Percentiles rank a stretch among this genome's conserved stretches.
Evolutionary conservation across 2,113 vertebrate species (phyloP).

Genomic region (Stegastes partitus): DNA sequence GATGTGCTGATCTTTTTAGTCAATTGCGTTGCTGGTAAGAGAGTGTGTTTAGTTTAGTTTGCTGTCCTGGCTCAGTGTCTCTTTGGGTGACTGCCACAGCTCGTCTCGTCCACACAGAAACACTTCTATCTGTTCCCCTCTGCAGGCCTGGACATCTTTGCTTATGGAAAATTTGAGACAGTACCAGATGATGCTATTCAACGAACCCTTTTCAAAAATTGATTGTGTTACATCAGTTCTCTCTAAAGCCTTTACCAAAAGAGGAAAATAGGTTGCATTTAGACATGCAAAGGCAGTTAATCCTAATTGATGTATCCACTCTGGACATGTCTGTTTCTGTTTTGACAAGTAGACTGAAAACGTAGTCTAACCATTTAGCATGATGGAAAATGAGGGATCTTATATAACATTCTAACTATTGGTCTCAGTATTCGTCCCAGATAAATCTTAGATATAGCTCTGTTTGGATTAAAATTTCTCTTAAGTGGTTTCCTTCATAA

Average conservation of each 20-base stretch:
- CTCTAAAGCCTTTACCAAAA: constrained; percentile 32
- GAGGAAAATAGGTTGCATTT: constrained; percentile 1
- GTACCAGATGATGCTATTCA: constrained; percentile 62
- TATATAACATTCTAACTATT: neutral
- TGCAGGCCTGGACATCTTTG: constrained; percentile 69
- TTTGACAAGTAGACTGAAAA: neutral
- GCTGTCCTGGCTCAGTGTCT: constrained; percentile 37
- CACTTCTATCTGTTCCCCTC: constrained; percentile 57
- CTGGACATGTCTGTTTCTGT: constrained; percentile 8
- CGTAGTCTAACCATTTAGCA: neutral
- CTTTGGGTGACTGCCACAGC: constrained; percentile 70
- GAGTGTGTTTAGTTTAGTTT: constrained; percentile 60
- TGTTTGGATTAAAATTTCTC: neutral
- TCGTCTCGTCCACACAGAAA: constrained; percentile 44
- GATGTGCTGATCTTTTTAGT: constrained; percentile 49
- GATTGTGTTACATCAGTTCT: constrained; percentile 60
- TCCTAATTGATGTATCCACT: neutral
- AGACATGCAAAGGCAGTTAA: constrained; percentile 2
- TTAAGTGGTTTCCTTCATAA: neutral
- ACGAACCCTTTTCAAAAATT: constrained; percentile 52
- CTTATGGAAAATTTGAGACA: constrained; percentile 80
- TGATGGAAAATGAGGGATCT: neutral
- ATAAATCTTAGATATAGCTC: neutral
- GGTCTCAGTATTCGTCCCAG: neutral
- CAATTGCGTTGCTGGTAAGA: constrained; percentile 19